Base-by-base conservation (phyloP, 1,140 invertebrate genomes). In the Sinella curviseta region DNA sequence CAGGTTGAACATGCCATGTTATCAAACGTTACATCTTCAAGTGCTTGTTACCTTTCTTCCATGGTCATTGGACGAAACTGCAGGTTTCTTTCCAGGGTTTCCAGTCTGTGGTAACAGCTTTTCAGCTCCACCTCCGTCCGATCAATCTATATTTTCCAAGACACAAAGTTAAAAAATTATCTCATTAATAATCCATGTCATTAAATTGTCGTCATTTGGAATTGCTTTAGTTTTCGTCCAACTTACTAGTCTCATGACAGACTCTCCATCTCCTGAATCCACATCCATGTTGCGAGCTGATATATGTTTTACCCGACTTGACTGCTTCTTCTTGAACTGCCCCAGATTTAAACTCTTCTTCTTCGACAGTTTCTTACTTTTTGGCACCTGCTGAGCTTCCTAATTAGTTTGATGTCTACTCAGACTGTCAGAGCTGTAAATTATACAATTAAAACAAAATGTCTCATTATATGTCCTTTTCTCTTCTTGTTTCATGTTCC, bases 11-110 rank as follows among this genome's bases (percentile, higher is more conserved):
- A 24, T 1, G 30, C 17, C 74, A 20, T 20, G 24, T 35, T 75
- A 39, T 35, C 31, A 24, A 75, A n/a, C n/a, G n/a, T n/a, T n/a
- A n/a, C n/a, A n/a, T n/a, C n/a, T n/a, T n/a, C n/a, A n/a, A n/a
- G n/a, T n/a, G n/a, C n/a, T n/a, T n/a, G n/a, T 78, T 70, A 81
- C 80, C 80, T 74, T 70, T 81, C 77, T 39, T 76, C 80, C 33
- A 60, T 55, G n/a, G 80, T 81, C 75, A 81, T 77, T 33, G 77
- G 74, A 16, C 60, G 77, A 77, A 35, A 81, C 54, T 76, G 34
- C 31, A 81, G 48, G 48, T 79, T 81, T 35, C 60, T 65, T 36
- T 81, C 80, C 33, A 81, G 65, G 16, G 31, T 34, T 48, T 81
- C 77, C 30, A 81, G 65, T 70, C 80, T 65, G 33, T 77, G 35